Percentiles rank a stretch among this genome's conserved stretches.
phyloP scores from a whole-genome alignment of 2,888 invertebrate genomes.

The Alitta virens region DNA sequence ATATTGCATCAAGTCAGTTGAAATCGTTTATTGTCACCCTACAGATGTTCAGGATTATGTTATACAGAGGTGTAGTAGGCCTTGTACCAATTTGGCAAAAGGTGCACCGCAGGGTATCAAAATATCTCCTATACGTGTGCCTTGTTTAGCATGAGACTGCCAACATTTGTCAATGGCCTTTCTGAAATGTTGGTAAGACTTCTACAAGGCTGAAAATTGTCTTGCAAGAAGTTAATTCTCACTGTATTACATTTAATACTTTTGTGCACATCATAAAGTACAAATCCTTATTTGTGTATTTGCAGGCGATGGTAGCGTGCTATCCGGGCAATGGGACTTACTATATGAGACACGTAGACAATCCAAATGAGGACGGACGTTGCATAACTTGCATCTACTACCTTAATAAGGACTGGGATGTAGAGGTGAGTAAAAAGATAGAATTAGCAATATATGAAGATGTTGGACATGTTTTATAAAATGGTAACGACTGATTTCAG shows the following conservation, averaged over 20 bases:
- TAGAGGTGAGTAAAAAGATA: conserved; percentile 68
- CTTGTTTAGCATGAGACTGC: no score
- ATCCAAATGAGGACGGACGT: conserved; percentile 93
- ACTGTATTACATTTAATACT: not conserved
- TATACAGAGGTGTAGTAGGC: no score
- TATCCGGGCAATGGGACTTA: conserved; percentile 93
- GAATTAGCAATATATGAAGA: no score
- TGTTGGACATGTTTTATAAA: no score
- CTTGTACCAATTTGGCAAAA: no score
- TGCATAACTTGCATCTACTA: conserved; percentile 98
- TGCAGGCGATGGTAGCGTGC: conserved; percentile 97
- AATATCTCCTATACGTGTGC: no score
- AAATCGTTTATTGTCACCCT: no score
- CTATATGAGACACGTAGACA: conserved; percentile 97
- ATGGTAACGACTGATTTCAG: no score
- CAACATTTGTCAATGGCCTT: no score
- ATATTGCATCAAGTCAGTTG: no score
- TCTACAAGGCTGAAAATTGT: not conserved
- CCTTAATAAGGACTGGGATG: conserved; percentile 91
- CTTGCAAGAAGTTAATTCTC: not conserved
- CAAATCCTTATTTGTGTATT: conserved; percentile 5
- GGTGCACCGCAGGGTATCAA: no score
- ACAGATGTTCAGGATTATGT: no score
- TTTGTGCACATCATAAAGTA: not conserved
- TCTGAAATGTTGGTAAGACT: not conserved